These are phyloP conservation scores for Phengaris alcon DNA, from an alignment of 2,888 invertebrate genomes.

Conservation along the genomic window DNA sequence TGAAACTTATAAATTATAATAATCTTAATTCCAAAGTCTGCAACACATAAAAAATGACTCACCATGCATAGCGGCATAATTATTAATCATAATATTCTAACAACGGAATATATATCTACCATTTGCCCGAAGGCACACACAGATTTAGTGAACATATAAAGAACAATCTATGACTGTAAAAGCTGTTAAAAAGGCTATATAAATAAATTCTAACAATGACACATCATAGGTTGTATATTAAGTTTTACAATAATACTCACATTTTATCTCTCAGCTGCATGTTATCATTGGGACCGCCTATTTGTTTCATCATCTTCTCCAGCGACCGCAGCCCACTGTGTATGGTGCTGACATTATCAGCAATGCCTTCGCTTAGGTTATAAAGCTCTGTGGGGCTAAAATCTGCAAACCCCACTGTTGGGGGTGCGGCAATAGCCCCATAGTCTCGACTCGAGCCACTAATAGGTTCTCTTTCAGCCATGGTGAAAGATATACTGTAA, in stretches of 20 bases:
- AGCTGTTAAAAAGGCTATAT: too few relatives aligned
- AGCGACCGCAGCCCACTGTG: constrained; percentile 85
- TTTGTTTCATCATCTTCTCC: constrained; percentile 85
- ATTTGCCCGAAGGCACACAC: too few relatives aligned
- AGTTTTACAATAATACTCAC: constrained; percentile 49
- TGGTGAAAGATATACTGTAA: constrained; percentile 36
- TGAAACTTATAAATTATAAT: constrained; percentile 37
- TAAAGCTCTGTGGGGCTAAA: constrained; percentile 88
- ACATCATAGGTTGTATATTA: neutral
- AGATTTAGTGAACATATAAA: too few relatives aligned
- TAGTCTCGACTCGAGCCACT: constrained; percentile 64
- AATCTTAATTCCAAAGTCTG: neutral
- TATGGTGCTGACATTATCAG: constrained; percentile 88
- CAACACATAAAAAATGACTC: too few relatives aligned
- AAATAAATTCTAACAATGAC: neutral
- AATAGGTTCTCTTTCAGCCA: constrained; percentile 68
- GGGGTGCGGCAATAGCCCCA: constrained; percentile 74
- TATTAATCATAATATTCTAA: too few relatives aligned
- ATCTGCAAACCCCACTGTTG: constrained; percentile 84
- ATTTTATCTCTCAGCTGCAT: constrained; percentile 73
- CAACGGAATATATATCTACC: too few relatives aligned
- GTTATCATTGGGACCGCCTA: constrained; percentile 87
- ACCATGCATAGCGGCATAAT: too few relatives aligned
- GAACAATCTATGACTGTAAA: too few relatives aligned
- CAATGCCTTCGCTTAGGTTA: constrained; percentile 88